These are phyloP conservation scores for Siderastrea radians DNA, from an alignment of 92 coral and sea anemone genomes.

Conservation along the genomic window DNA sequence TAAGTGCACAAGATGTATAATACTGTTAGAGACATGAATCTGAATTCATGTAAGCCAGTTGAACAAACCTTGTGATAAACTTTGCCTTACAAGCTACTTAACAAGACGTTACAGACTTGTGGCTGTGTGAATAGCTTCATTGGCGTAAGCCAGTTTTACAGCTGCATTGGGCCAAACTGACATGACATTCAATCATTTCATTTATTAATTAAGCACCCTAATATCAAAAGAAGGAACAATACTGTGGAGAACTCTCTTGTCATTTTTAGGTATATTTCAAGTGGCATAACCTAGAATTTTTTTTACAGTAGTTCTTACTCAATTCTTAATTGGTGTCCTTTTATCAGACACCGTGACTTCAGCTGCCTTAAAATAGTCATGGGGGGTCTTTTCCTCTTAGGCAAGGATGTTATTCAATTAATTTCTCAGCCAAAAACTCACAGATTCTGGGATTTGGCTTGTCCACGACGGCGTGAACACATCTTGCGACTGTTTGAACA, in stretches of 20 bases:
- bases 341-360: constrained; percentile 3
- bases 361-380: constrained; percentile 15
- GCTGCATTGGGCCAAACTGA: neutral
- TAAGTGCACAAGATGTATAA: no score
- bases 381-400: constrained; percentile 10
- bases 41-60: no score
- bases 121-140: no score
- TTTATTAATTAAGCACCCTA: constrained; percentile 10
- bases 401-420: constrained; percentile 6
- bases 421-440: constrained; percentile 16
- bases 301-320: constrained; percentile 7
- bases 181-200: constrained; percentile 8
- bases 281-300: neutral
- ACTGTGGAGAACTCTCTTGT: constrained; percentile 3
- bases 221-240: neutral
- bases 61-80: no score
- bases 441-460: constrained; percentile 18
- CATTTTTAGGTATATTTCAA: neutral
- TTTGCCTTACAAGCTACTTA: no score
- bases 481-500: constrained; percentile 23
- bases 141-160: no score
- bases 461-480: constrained; percentile 1
- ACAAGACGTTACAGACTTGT: no score
- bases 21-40: no score
- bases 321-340: constrained; percentile 5